phyloP scores from a whole-genome alignment of 2,113 vertebrate species.

The Nipponia nippon region DNA sequence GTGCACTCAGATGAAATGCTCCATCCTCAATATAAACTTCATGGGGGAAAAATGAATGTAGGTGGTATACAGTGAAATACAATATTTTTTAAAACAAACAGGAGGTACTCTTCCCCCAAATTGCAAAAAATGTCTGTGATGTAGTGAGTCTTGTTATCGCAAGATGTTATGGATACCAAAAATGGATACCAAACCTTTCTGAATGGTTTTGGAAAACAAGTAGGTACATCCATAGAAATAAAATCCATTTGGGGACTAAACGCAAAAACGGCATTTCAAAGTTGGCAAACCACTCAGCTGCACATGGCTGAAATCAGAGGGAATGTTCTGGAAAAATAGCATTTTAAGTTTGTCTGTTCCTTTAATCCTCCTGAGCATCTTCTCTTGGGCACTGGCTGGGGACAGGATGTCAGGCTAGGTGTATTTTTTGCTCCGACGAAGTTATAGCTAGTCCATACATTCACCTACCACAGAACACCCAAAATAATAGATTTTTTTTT shows the following conservation, averaged over 20 bases:
- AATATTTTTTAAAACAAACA: neutral
- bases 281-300: neutral
- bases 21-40: neutral
- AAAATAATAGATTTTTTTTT: neutral
- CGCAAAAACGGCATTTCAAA: neutral
- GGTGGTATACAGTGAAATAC: neutral
- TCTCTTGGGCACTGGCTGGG: neutral
- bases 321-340: neutral
- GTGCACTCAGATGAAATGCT: neutral
- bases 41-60: neutral
- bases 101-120: neutral
- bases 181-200: neutral
- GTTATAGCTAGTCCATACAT: neutral
- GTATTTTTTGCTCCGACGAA: neutral
- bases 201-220: neutral
- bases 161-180: neutral
- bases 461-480: neutral
- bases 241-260: neutral
- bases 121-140: neutral
- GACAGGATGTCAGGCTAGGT: neutral
- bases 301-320: neutral
- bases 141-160: neutral
- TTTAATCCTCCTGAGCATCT: neutral
- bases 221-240: neutral
- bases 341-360: neutral